A percentile compares a stretch with the other conserved stretches of the same genome.
phyloP scores from a whole-genome alignment of 2,797 vertebrate genomes.

The Peromyscus melanophrys region DNA sequence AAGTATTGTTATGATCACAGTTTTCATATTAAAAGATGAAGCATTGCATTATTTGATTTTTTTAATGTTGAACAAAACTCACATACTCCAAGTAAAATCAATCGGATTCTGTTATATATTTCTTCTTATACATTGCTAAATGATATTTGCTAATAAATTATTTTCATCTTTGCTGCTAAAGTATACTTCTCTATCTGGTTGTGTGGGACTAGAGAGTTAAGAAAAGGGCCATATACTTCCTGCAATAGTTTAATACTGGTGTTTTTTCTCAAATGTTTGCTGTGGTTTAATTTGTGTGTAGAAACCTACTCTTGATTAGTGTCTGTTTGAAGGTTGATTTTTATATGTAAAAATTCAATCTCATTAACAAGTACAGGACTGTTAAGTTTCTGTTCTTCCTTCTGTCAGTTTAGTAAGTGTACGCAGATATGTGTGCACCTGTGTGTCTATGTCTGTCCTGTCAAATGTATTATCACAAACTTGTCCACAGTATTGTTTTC shows the following conservation, averaged over 20 bases:
- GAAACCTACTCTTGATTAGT: not conserved
- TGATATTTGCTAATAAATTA: not conserved
- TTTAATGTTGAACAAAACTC: not conserved
- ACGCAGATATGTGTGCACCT: not conserved
- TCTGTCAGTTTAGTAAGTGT: not conserved
- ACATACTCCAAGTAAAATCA: not conserved
- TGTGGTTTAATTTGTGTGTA: not conserved
- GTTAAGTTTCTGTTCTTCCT: not conserved
- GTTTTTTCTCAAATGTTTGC: not conserved
- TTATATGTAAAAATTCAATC: not conserved
- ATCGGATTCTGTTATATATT: not conserved
- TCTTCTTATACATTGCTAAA: not conserved
- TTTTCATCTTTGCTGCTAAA: not conserved
- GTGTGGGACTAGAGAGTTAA: not conserved
- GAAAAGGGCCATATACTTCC: not conserved
- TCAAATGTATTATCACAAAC: not conserved
- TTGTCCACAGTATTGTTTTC: not conserved
- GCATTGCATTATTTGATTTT: not conserved
- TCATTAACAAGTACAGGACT: not conserved
- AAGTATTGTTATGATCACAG: not conserved
- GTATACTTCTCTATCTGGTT: not conserved
- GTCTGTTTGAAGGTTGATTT: not conserved
- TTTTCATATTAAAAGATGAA: not conserved
- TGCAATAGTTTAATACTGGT: not conserved
- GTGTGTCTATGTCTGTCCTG: not conserved